Percentiles rank a stretch among this genome's conserved stretches.
Evolutionary conservation across 2,113 vertebrate species (phyloP).

Genomic region (Odontesthes bonariensis): DNA sequence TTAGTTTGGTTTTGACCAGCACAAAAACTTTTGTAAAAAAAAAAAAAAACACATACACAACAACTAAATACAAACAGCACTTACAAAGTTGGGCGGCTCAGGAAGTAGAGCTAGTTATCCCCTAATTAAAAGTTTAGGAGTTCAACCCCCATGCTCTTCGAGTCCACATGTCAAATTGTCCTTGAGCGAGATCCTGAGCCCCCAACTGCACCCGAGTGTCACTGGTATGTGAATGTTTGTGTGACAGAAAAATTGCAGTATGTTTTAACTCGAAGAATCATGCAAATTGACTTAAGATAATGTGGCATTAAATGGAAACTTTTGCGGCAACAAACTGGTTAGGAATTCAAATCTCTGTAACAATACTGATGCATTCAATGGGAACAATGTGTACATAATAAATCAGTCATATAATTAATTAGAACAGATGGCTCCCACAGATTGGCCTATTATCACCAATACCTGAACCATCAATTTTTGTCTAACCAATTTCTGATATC

Average conservation of each 20-base stretch:
- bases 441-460: background rate
- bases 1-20: no score
- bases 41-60: no score
- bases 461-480: background rate
- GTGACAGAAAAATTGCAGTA: background rate
- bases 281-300: no score
- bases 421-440: background rate
- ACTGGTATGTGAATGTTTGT: background rate
- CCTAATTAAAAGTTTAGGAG: background rate
- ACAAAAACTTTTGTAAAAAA: no score
- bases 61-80: no score
- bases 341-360: no score
- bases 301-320: no score
- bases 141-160: background rate
- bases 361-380: no score
- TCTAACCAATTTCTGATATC: no score
- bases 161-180: background rate
- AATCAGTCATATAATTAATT: background rate
- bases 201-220: background rate
- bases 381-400: background rate
- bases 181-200: background rate
- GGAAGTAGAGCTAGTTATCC: background rate
- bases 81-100: background rate
- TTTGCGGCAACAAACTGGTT: no score
- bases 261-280: background rate